A percentile compares a stretch with the other conserved stretches of the same genome.
Evolutionary conservation across 2,113 vertebrate genomes (phyloP).

Genomic region (Oncorhynchus nerka): DNA sequence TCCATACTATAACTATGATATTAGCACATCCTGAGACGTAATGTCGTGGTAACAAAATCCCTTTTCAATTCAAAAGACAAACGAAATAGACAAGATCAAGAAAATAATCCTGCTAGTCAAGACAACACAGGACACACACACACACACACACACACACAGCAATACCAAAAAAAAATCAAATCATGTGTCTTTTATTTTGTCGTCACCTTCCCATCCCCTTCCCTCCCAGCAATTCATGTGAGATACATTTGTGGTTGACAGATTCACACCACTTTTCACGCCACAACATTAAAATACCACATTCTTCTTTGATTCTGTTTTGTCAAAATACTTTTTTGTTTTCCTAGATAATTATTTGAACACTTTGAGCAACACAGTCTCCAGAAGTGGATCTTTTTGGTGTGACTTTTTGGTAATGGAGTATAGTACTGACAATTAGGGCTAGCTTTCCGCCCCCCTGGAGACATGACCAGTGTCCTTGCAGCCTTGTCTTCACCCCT

Average conservation of each 20-base stretch:
- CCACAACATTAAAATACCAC: not conserved
- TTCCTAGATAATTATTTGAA: not conserved
- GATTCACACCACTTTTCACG: constrained; percentile 30
- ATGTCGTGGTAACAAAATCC: too few species aligned
- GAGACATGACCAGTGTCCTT: not conserved
- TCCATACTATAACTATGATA: too few species aligned
- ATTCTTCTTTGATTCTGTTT: not conserved
- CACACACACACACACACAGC: not conserved
- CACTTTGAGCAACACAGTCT: not conserved
- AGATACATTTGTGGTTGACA: constrained; percentile 4
- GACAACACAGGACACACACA: not conserved
- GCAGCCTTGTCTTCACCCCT: not conserved
- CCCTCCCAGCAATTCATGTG: constrained; percentile 17
- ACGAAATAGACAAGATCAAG: not conserved
- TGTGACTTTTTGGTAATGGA: not conserved
- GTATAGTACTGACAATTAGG: too few species aligned
- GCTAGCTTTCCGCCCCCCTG: too few species aligned
- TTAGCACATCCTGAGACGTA: too few species aligned
- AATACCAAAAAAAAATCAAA: constrained; percentile 1
- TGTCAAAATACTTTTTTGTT: not conserved
- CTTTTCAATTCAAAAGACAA: too few species aligned
- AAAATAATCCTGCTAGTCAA: not conserved
- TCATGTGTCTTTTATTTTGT: constrained; percentile 42
- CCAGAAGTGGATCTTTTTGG: not conserved
- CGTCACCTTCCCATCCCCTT: constrained; percentile 1